Conservation (phyloP, 92 coral and sea anemone species). For the Meandrina meandrites region DNA sequence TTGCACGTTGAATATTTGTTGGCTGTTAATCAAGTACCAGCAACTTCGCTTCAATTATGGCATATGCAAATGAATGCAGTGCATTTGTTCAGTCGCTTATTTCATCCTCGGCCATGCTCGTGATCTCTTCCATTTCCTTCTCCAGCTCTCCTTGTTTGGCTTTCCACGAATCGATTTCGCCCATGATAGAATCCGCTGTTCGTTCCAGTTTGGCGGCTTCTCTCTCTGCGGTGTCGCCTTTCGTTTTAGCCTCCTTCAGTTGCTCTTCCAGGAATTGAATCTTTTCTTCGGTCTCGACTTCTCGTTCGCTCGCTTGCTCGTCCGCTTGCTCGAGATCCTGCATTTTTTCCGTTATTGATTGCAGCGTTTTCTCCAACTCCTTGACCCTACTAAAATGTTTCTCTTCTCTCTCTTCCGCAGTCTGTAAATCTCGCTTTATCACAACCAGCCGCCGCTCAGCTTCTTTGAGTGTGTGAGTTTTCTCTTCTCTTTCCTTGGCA, state of each 20-base stretch:
- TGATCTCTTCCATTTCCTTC: constrained; percentile 52
- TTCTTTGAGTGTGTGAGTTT: constrained; percentile 56
- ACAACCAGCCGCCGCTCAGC: constrained; percentile 71
- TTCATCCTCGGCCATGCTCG: constrained; percentile 43
- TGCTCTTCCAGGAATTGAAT: constrained; percentile 66
- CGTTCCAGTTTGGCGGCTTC: constrained; percentile 58
- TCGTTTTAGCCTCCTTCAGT: constrained; percentile 58
- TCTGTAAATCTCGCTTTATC: constrained; percentile 60
- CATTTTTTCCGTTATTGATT: constrained; percentile 47
- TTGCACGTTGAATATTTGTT: neutral
- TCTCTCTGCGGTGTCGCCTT: constrained; percentile 79
- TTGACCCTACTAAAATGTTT: neutral
- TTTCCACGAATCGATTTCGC: constrained; percentile 41
- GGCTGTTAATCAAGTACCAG: constrained; percentile 38
- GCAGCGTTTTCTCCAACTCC: constrained; percentile 25
- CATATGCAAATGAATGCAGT: constrained; percentile 22
- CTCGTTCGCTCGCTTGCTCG: constrained; percentile 79
- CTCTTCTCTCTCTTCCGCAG: constrained; percentile 52
- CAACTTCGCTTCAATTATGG: neutral
- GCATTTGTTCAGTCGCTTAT: neutral
- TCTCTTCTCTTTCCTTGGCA: constrained; percentile 56
- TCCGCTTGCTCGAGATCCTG: constrained; percentile 73
- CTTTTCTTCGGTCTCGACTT: constrained; percentile 76
- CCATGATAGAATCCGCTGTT: constrained; percentile 27
- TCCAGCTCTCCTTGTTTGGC: constrained; percentile 31